phyloP scores from a whole-genome alignment of 2,113 vertebrate species.

The Larimichthys polyactis region DNA sequence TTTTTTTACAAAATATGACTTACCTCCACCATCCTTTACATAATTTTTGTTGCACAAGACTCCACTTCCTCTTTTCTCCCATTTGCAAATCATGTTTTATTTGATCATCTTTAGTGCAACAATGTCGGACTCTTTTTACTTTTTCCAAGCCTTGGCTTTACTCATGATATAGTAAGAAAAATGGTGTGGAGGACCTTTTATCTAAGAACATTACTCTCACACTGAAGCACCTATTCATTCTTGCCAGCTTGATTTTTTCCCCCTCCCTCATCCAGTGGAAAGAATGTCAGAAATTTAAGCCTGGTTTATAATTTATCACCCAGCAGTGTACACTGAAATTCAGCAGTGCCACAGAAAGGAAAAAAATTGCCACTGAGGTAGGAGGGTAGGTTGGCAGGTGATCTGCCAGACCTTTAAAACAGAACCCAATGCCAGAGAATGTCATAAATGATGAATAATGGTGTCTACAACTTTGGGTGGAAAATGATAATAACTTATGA shows the following conservation, averaged over 20 bases:
- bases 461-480: neutral
- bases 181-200: constrained; percentile 6
- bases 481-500: neutral
- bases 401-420: constrained; percentile 22
- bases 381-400: constrained; percentile 5
- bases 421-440: neutral
- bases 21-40: too few relatives aligned
- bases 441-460: constrained; percentile 19
- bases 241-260: constrained; percentile 36
- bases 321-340: constrained; percentile 14
- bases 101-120: neutral
- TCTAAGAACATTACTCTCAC: constrained; percentile 34
- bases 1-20: too few relatives aligned
- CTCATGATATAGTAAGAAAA: neutral
- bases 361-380: neutral
- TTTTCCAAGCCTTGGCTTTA: constrained; percentile 4
- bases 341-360: constrained; percentile 20
- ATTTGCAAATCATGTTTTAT: too few relatives aligned
- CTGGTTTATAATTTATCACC: constrained; percentile 38
- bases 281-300: constrained; percentile 20
- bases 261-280: neutral
- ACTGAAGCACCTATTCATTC: constrained; percentile 24
- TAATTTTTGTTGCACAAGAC: too few relatives aligned
- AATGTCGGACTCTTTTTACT: neutral
- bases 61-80: too few relatives aligned